Evolutionary conservation across 1,140 invertebrate genomes (phyloP).

Genomic region (Drosophila erecta): DNA sequence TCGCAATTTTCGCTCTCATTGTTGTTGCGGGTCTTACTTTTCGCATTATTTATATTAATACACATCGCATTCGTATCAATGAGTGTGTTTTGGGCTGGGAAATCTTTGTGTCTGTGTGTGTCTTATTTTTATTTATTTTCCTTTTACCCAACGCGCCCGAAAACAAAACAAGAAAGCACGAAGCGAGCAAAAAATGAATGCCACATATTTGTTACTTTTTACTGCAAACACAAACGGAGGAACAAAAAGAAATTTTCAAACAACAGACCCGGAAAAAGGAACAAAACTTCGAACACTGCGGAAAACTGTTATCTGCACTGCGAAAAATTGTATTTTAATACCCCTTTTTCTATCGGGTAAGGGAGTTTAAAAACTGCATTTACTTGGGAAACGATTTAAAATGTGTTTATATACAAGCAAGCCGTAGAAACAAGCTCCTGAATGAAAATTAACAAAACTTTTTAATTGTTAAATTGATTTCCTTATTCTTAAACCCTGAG

Average conservation of each 20-base stretch:
- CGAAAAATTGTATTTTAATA: conserved; percentile 1
- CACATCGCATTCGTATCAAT: conserved; percentile 33
- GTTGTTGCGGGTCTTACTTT: conserved; percentile 58
- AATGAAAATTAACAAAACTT: no score
- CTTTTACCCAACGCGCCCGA: conserved; percentile 64
- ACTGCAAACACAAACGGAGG: conserved; percentile 31
- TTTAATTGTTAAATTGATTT: no score
- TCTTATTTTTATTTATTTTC: conserved; percentile 72
- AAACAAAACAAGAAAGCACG: conserved; percentile 37
- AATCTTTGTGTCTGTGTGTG: conserved; percentile 23
- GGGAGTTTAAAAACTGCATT: no score
- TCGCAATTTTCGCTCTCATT: conserved; percentile 49
- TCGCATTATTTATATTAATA: conserved; percentile 75
- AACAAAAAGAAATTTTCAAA: conserved; percentile 45
- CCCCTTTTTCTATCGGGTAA: no score
- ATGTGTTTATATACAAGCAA: no score
- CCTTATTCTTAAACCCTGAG: no score
- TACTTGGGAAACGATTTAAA: no score
- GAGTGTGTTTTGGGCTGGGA: conserved; percentile 33
- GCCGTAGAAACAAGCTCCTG: no score
- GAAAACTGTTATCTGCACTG: conserved; percentile 30
- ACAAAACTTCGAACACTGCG: conserved; percentile 20
- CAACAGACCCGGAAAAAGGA: conserved; percentile 14
- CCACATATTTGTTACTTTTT: conserved; percentile 66
- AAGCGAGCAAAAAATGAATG: conserved; percentile 38